Percentiles rank a stretch among this genome's conserved stretches.
Conservation (phyloP, 2,888 invertebrate genomes). For the Trachelus troglodyta region DNA sequence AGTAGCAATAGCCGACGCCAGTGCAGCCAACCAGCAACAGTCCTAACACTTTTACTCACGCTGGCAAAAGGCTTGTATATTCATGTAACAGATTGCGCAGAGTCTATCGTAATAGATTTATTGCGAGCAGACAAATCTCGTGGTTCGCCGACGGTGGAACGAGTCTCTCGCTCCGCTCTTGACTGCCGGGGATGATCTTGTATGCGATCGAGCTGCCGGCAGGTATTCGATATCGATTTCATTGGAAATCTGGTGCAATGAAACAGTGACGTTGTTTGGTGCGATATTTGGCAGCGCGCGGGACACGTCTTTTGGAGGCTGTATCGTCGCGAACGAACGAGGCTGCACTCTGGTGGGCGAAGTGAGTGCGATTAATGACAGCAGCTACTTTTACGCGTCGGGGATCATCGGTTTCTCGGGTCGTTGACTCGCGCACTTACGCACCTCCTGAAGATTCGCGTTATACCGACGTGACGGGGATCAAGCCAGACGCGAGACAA, state of each 20-base stretch:
- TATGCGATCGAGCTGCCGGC: neutral
- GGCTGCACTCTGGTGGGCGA: neutral
- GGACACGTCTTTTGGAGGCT: neutral
- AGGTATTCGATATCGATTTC: neutral
- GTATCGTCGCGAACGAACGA: neutral
- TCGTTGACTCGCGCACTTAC: neutral
- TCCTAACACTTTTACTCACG: neutral
- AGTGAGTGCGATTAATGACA: neutral
- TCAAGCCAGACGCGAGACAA: neutral
- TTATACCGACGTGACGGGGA: neutral
- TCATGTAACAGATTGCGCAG: neutral
- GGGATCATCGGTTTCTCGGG: neutral
- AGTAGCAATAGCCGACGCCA: neutral
- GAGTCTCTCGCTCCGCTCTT: neutral
- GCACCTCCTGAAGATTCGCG: neutral
- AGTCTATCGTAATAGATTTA: constrained; percentile 33
- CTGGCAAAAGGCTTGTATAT: neutral
- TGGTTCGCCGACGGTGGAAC: neutral
- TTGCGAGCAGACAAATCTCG: constrained; percentile 30
- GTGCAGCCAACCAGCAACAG: neutral
- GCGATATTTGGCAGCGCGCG: neutral
- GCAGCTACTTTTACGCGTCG: neutral
- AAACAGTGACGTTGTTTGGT: neutral
- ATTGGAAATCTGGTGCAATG: neutral
- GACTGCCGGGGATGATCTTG: neutral